These are phyloP conservation scores for Cryptocheilus praepositus DNA, from an alignment of 2,888 invertebrate species.

Conservation along the genomic window DNA sequence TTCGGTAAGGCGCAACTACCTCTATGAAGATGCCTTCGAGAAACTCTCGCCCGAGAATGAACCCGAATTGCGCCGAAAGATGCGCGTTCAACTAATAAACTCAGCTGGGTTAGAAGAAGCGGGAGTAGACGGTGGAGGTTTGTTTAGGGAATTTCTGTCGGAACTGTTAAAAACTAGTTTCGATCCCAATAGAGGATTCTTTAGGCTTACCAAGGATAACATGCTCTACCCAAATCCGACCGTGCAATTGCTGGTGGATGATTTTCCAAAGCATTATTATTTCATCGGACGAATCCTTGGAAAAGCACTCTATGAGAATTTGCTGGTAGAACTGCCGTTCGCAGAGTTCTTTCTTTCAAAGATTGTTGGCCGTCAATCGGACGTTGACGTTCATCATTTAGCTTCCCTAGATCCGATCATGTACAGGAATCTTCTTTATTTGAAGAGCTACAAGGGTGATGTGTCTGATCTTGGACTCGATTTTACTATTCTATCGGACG, in stretches of 20 bases:
- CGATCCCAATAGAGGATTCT: conserved; percentile 97
- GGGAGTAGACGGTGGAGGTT: conserved; percentile 97
- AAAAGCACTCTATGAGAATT: conserved; percentile 96
- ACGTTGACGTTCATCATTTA: conserved; percentile 92
- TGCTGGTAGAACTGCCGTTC: conserved; percentile 94
- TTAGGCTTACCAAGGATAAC: conserved; percentile 91
- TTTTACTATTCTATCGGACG: conserved; percentile 93
- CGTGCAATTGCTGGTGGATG: conserved; percentile 88
- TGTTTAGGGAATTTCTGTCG: conserved; percentile 95
- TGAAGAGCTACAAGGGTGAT: conserved; percentile 90
- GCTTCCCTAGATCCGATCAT: conserved; percentile 94
- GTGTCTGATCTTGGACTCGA: conserved; percentile 93
- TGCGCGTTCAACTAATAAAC: conserved; percentile 93
- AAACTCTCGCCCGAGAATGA: conserved; percentile 94
- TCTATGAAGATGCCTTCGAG: conserved; percentile 99
- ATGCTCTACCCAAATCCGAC: conserved; percentile 97
- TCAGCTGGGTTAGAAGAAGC: conserved; percentile 94
- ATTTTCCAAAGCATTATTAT: conserved; percentile 92
- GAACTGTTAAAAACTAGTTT: conserved; percentile 96
- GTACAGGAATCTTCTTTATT: conserved; percentile 91
- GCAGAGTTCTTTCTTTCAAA: conserved; percentile 97
- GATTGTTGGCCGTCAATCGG: conserved; percentile 85
- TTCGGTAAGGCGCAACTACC: conserved; percentile 89
- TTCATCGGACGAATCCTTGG: conserved; percentile 94
- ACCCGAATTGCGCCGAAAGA: conserved; percentile 88